Evolutionary conservation across 2,113 vertebrate species (phyloP), one percentile per base, ranked within the genome.

Genomic region (Patagioenas fasciata): DNA sequence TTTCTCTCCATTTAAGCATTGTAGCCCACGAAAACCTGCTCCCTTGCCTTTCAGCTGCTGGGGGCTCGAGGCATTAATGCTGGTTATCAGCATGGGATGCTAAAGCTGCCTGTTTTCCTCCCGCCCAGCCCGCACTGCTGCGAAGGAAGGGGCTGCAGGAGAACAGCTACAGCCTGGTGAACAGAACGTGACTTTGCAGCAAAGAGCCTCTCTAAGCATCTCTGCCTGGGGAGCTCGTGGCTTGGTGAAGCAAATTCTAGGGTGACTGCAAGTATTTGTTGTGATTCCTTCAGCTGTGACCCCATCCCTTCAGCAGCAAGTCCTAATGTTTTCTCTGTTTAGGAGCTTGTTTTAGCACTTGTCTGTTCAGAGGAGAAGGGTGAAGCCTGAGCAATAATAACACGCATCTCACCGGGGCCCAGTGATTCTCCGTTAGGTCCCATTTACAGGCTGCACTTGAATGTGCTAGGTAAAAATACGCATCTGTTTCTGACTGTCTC

Each of bases 401-500:
- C 17, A 0, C 17, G 54, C 1, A 3, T 66, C 60, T 78, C 84
- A 61, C 24, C 73, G 58, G 69, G 36, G 40, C 57, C 61, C 50
- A 6, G 62, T 26, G 72, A 40, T 62, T 44, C 71, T 70, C 72
- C 4, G 4, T 48, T 20, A n/a, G n/a, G 11, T 88, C 83, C 34
- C 56, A 26, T 77, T 79, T 89, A 32, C 42, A 62, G 80, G 48
- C 91, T 89, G 79, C 29, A 20, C 70, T 64, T 44, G 61, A 17
- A 51, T 51, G 36, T 50, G 50, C 79, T 48, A 9, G 1, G 83
- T 96, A 80, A 88, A 92, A 94, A n/a, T 64, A 64, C 2, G 1
- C 60, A 26, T 80, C 85, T 94, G 86, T 80, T 87, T n/a, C 83
- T 53, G 69, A 25, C 8, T 29, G 53, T 64, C 77, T 89, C 69